phyloP scores from a whole-genome alignment of 2,888 invertebrate genomes.

The Iphiclides podalirius region DNA sequence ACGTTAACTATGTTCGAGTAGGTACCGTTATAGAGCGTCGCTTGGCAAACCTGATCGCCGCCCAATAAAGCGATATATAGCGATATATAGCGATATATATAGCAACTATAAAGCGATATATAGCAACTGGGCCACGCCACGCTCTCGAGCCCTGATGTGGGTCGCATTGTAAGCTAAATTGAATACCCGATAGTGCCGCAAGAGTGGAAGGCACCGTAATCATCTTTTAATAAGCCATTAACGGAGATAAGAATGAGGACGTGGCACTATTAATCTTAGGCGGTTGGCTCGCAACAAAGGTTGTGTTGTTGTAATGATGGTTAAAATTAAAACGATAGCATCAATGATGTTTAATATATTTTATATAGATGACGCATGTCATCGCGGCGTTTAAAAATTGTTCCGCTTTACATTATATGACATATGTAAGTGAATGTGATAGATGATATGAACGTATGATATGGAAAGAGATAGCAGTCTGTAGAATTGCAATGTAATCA shows the following conservation, averaged over 20 bases:
- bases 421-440: no score
- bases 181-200: constrained; percentile 16
- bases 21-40: no score
- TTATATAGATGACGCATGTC: no score
- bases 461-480: no score
- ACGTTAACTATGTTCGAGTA: no score
- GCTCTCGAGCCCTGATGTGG: constrained; percentile 29
- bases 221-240: constrained; percentile 22
- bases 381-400: no score
- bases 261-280: constrained; percentile 8
- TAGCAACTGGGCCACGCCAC: constrained; percentile 29
- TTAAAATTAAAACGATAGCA: constrained; percentile 5
- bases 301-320: constrained; percentile 11
- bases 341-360: not conserved
- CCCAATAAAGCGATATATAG: not conserved
- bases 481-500: no score
- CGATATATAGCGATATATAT: constrained; percentile 25
- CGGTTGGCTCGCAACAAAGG: constrained; percentile 8
- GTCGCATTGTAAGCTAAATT: constrained; percentile 24
- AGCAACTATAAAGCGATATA: no score
- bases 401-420: no score
- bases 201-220: constrained; percentile 10
- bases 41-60: constrained; percentile 1
- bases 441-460: no score
- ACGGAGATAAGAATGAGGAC: constrained; percentile 17